Evolutionary conservation across 2,888 invertebrate species (phyloP).

Genomic region (Pegoplata infirma): DNA sequence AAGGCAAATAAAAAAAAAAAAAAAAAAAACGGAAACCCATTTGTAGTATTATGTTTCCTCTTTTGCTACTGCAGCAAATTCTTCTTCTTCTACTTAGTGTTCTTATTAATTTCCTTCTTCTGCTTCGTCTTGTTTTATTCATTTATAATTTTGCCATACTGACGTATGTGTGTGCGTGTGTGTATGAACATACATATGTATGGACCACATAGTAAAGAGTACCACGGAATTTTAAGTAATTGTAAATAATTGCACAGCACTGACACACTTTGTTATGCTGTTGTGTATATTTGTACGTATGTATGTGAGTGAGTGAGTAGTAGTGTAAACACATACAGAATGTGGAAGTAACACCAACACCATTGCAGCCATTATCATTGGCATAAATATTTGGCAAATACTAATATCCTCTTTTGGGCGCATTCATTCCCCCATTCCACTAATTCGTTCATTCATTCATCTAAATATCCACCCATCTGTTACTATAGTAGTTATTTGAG

Average conservation of each 20-base stretch:
- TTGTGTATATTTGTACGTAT: not conserved
- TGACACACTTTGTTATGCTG: conserved; percentile 52
- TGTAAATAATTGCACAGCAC: conserved; percentile 57
- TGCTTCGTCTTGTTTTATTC: conserved; percentile 1
- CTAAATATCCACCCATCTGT: not conserved
- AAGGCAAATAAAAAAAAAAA: not conserved
- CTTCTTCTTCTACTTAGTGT: conserved; percentile 7
- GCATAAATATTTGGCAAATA: not conserved
- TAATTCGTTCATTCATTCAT: no score
- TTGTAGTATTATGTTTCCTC: conserved; percentile 59
- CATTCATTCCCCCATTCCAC: no score
- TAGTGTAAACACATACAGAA: no score
- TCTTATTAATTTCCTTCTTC: not conserved
- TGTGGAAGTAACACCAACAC: no score
- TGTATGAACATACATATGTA: no score
- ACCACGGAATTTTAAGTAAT: conserved; percentile 56
- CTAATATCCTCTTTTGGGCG: not conserved
- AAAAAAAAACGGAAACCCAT: conserved; percentile 55
- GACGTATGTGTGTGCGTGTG: no score
- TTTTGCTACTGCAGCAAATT: conserved; percentile 12
- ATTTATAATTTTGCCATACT: no score
- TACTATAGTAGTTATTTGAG: conserved; percentile 1
- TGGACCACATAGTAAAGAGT: not conserved
- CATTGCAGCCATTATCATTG: not conserved
- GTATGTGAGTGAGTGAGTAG: no score